Conservation (phyloP, 2,888 invertebrate species). For the Nephrocerus scutellatus region DNA sequence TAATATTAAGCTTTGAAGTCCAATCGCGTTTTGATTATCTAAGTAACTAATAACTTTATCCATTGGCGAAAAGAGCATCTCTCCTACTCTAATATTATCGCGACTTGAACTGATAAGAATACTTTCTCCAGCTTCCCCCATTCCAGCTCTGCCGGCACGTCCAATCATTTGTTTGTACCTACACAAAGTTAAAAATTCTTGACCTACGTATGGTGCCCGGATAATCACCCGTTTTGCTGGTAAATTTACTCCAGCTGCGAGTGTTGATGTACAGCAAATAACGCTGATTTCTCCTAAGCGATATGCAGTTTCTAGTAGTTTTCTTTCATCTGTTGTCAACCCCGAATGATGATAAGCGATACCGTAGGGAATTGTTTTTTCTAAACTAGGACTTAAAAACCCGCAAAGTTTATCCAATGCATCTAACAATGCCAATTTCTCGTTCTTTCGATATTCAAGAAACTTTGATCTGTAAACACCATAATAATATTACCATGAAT, state of each 20-base stretch:
- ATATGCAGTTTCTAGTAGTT: constrained; percentile 76
- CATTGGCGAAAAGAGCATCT: constrained; percentile 58
- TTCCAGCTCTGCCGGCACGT: constrained; percentile 85
- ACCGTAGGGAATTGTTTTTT: constrained; percentile 66
- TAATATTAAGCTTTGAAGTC: constrained; percentile 58
- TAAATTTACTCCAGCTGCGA: constrained; percentile 96
- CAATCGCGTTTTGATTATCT: constrained; percentile 50
- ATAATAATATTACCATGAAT: constrained; percentile 4
- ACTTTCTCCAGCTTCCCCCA: constrained; percentile 75
- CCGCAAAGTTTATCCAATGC: constrained; percentile 61
- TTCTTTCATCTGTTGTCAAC: constrained; percentile 78
- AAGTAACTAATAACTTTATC: constrained; percentile 58
- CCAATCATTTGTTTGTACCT: constrained; percentile 95
- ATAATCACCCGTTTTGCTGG: constrained; percentile 87
- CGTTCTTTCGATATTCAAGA: constrained; percentile 51
- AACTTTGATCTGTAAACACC: constrained; percentile 48
- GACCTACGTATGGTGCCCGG: constrained; percentile 75
- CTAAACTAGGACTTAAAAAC: constrained; percentile 59
- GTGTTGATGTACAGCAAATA: constrained; percentile 89
- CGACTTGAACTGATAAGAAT: constrained; percentile 66
- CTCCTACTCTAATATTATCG: constrained; percentile 55
- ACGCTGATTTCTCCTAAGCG: constrained; percentile 76
- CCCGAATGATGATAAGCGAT: constrained; percentile 93
- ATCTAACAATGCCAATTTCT: constrained; percentile 56
- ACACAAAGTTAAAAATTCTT: constrained; percentile 63